Evolutionary conservation across 1,140 invertebrate species (phyloP).

Genomic region (Ylistrum balloti): DNA sequence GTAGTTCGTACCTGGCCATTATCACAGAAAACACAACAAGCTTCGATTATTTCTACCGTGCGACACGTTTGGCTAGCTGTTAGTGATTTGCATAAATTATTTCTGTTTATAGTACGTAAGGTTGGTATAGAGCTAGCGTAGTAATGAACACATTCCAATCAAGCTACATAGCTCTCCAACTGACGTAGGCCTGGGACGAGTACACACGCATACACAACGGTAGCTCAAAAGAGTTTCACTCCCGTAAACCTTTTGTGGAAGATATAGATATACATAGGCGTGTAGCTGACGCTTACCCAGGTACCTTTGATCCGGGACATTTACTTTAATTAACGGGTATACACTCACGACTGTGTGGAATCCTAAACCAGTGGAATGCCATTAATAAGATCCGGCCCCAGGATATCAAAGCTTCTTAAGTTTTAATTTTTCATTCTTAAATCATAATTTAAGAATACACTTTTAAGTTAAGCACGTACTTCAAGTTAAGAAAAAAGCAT

Average conservation of each 20-base stretch:
- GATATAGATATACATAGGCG: not conserved
- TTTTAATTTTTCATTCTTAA: too few relatives aligned
- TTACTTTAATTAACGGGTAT: not conserved
- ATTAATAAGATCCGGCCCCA: too few relatives aligned
- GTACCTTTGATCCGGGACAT: not conserved
- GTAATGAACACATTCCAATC: constrained; percentile 34
- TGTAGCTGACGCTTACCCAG: not conserved
- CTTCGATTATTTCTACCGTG: not conserved
- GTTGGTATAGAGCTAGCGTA: not conserved
- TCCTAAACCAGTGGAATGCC: too few relatives aligned
- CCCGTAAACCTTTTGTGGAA: not conserved
- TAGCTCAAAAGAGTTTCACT: not conserved
- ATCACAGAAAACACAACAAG: constrained; percentile 33
- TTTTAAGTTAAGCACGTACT: too few relatives aligned
- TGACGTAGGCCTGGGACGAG: not conserved
- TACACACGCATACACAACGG: not conserved
- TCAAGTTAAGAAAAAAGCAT: too few relatives aligned
- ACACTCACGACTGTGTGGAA: not conserved
- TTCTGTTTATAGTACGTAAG: not conserved
- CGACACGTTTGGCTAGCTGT: constrained; percentile 8
- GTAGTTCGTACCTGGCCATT: not conserved
- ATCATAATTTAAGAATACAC: too few relatives aligned
- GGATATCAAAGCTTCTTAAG: too few relatives aligned
- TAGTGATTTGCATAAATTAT: constrained; percentile 29
- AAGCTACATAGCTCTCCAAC: not conserved